Evolutionary conservation across 1,140 invertebrate species (phyloP).

Genomic region (Diabrotica undecimpunctata): DNA sequence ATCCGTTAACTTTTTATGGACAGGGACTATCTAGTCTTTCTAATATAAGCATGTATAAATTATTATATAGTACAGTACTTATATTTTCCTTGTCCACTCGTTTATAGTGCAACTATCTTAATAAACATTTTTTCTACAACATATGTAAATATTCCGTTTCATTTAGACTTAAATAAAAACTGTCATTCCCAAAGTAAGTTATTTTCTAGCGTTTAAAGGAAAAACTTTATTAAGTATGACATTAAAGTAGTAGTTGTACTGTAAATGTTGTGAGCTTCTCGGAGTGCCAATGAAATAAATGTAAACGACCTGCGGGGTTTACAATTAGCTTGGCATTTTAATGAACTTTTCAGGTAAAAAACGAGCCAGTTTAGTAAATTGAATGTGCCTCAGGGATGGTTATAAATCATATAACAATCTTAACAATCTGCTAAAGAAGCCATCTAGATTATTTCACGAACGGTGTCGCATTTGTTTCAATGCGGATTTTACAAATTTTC

Average conservation of each 20-base stretch:
- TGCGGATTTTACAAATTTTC: conserved; percentile 2
- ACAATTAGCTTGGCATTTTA: conserved; percentile 31
- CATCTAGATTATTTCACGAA: conserved; percentile 23
- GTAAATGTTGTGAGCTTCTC: not conserved
- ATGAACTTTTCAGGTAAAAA: conserved; percentile 30
- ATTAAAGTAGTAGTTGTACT: not conserved
- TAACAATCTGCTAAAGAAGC: conserved; percentile 24
- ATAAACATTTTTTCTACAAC: too few relatives aligned
- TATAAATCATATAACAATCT: conserved; percentile 23
- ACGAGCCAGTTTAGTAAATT: conserved; percentile 30
- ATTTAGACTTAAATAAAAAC: too few relatives aligned
- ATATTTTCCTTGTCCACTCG: too few relatives aligned
- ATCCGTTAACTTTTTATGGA: too few relatives aligned
- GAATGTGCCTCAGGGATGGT: conserved; percentile 21
- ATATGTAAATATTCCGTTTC: too few relatives aligned
- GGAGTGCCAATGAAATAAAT: conserved; percentile 16
- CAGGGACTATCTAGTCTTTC: too few relatives aligned
- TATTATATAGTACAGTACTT: too few relatives aligned
- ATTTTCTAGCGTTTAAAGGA: too few relatives aligned
- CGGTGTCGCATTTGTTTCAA: conserved; percentile 19
- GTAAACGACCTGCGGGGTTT: conserved; percentile 26
- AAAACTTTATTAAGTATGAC: too few relatives aligned
- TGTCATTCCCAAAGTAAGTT: too few relatives aligned
- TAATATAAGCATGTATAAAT: too few relatives aligned
- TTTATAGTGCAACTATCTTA: too few relatives aligned